These are phyloP conservation scores for Sphaerodactylus townsendi DNA, from an alignment of 2,113 vertebrate species.

Conservation along the genomic window DNA sequence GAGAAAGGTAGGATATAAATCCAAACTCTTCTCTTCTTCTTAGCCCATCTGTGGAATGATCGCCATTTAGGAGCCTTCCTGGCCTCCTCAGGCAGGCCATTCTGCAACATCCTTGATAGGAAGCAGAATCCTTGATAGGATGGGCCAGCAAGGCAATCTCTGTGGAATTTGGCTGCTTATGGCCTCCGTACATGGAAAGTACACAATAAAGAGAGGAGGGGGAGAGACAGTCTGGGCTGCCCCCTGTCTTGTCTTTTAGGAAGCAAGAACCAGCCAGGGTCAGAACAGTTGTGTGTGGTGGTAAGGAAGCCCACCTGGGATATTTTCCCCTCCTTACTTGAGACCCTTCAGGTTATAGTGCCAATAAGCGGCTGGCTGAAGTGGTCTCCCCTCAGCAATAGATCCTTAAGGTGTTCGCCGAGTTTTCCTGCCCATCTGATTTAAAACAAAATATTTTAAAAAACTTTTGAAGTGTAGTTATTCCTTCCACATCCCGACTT, in stretches of 20 bases:
- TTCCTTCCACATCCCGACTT: no score
- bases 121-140: neutral
- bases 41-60: no score
- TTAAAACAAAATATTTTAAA: no score
- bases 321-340: no score
- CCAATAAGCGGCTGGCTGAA: no score
- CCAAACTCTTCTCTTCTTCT: no score
- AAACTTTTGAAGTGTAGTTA: no score
- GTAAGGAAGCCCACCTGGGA: neutral
- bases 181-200: neutral
- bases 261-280: neutral
- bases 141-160: neutral
- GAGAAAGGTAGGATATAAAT: no score
- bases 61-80: neutral
- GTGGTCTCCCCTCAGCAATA: no score
- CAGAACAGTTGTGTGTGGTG: neutral
- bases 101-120: neutral
- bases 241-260: neutral
- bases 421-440: no score
- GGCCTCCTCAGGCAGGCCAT: neutral
- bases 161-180: neutral
- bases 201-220: neutral
- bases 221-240: neutral
- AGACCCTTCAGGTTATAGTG: no score
- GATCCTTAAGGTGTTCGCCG: no score